Conservation (phyloP, 2,113 vertebrate species). For the Ammospiza nelsoni region DNA sequence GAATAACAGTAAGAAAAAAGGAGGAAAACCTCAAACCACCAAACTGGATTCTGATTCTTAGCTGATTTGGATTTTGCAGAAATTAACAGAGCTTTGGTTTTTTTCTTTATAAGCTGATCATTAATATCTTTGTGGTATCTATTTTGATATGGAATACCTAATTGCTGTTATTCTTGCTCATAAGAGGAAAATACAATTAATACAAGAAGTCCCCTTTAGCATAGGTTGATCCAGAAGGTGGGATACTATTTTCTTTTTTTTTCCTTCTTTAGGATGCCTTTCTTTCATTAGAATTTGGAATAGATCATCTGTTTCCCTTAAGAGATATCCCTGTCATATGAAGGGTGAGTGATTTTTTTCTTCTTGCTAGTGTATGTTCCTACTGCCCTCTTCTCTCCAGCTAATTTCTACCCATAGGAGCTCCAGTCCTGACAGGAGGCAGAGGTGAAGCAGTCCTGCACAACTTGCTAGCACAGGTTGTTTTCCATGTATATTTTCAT, state of each 20-base stretch:
- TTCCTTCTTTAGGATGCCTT: not conserved
- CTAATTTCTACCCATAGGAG: not conserved
- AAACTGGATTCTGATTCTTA: not conserved
- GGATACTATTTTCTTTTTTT: not conserved
- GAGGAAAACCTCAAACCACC: not conserved
- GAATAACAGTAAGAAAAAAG: not conserved
- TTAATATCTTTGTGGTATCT: not conserved
- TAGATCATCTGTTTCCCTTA: not conserved
- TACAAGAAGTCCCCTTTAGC: not conserved
- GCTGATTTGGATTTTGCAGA: not conserved
- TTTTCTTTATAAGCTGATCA: not conserved
- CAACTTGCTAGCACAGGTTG: not conserved
- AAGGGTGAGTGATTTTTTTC: not conserved
- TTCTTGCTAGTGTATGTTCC: not conserved
- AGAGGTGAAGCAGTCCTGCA: not conserved
- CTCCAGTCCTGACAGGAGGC: not conserved
- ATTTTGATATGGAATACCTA: not conserved
- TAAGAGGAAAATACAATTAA: not conserved
- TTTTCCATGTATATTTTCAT: not conserved
- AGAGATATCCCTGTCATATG: rapidly evolving
- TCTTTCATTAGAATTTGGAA: not conserved
- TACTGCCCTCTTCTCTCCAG: not conserved
- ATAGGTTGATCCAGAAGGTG: not conserved
- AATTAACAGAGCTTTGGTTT: rapidly evolving
- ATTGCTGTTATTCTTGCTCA: not conserved